Evolutionary conservation across 2,113 vertebrate genomes (phyloP), one percentile per base, ranked within the genome.

Genomic region (Megaptera novaeangliae): DNA sequence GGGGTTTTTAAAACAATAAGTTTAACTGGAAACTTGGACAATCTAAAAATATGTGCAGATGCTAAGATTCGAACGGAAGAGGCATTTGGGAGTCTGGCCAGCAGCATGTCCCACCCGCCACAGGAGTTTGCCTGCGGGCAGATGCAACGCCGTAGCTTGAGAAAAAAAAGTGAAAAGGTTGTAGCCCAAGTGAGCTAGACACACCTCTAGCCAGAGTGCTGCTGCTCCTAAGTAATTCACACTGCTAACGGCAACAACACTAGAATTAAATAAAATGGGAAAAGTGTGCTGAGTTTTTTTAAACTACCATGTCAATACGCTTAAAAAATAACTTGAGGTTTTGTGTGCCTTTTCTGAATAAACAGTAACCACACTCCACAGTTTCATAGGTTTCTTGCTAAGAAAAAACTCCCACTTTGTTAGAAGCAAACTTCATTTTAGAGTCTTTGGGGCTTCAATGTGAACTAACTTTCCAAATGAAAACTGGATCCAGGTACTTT

Each of bases 241-340:
- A 2, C 87, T 71, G 74, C 94, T 96, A 77, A 88, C 89, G 92
- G 96, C 96, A 94, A n/a, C 89, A 49, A 52, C 20, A 29, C 75
- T 87, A 89, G 94, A 59, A 96, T 90, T 97, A 97, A 98, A 98
- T 94, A 98, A 98, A 98, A 95, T 82, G 94, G 82, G 89, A 88
- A 66, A 91, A 52, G 77, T 69, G 75, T 88, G 92, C 92, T 83
- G 41, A 95, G 55, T 89, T 88, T 96, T 89, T 81, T 49, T n/a
- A 8, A 87, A 95, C 90, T 61, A 63, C 41, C 8, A 34, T 55
- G 78, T 96, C 97, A 95, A n/a, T 74, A 94, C 91, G 31, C 94
- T 97, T 97, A 93, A 96, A 97, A 98, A 97, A 92, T 90, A 92
- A 96, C 89, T 71, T 90, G 91, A 93, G 80, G 69, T 83, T 87